Conservation (phyloP, 2,888 invertebrate species). For the Xylota sylvarum region DNA sequence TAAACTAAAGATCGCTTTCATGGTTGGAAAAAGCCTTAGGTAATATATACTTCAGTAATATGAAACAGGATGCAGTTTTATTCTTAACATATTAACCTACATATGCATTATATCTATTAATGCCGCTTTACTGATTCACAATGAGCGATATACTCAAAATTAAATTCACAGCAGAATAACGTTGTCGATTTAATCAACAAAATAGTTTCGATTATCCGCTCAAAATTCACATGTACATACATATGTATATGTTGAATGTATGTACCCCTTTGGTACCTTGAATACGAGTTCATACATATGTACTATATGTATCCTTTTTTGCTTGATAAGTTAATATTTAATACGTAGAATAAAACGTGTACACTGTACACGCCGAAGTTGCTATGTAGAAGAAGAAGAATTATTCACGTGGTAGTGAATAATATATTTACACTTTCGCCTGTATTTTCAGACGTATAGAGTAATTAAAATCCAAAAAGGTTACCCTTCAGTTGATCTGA, state of each 20-base stretch:
- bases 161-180: no score
- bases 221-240: neutral
- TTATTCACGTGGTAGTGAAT: conserved; percentile 25
- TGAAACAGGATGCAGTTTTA: no score
- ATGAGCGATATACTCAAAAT: no score
- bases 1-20: no score
- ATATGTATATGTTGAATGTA: neutral
- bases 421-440: conserved; percentile 9
- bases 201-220: conserved; percentile 7
- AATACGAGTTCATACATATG: no score
- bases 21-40: no score
- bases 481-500: neutral
- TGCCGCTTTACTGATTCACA: no score
- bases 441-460: neutral
- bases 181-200: neutral
- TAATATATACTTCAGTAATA: no score
- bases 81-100: no score
- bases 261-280: neutral
- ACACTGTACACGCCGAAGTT: neutral
- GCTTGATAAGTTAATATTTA: neutral
- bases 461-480: conserved; percentile 1
- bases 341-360: neutral
- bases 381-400: neutral
- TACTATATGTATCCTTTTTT: neutral
- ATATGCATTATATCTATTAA: no score